Base-by-base conservation (phyloP, 2,797 vertebrate genomes). In the Fistularia tabacaria region DNA sequence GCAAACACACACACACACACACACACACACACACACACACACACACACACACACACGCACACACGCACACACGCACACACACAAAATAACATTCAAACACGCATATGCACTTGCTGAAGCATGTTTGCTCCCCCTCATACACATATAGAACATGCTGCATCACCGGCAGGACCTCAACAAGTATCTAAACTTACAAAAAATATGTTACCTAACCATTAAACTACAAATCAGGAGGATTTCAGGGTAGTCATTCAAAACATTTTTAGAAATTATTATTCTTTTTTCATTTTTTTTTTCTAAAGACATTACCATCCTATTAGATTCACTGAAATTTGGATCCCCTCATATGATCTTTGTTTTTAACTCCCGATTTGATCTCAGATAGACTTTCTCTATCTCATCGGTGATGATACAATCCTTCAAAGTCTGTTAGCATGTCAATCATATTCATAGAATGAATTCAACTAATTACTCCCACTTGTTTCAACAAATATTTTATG, bases 391-490 rank as follows among this genome's bases (percentile, higher is more conserved):
- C 69, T 36, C 38, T 10, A 14, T 55, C 44, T 25, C 42, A 57
- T 54, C 51, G 44, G 3, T 40, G 47, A 42, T 10, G 36, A 73
- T 56, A 67, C 61, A 42, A 69, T 59, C 57, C 53, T 56, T 53
- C 47, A 54, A 64, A 77, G 63, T 51, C 65, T 36, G 47, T 54
- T 64, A 79, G 64, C 47, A 72, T 14, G 48, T 54, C 57, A 70
- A 70, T 81, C 63, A 65, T 48, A 61, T 75, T 77, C 49, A 63
- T 59, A 58, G 47, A 50, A 66, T 66, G 67, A 74, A 79, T 66
- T 55, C 55, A 62, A 63, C 57, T 72, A 72, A 81, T 85, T 79
- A 79, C 71, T 73, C 79, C 59, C 9, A 55, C 61, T 69, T 60
- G 60, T 77, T 76, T 64, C 62, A 57, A 54, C 61, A 71, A 69